Conservation (phyloP, 2,888 invertebrate genomes). For the Amphipoea lucens region DNA sequence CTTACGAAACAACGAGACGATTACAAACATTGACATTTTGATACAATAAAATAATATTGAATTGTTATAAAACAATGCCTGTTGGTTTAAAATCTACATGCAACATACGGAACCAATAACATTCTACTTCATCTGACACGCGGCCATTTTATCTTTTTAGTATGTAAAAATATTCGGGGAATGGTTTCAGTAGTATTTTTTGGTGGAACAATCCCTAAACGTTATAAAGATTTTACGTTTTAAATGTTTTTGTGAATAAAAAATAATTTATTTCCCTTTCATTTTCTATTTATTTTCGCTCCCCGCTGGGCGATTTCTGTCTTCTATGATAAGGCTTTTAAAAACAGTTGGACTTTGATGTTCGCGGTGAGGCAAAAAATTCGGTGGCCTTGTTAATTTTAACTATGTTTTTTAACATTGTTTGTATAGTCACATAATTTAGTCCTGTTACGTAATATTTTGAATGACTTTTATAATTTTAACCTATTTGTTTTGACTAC, state of each 20-base stretch:
- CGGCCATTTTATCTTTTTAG: constrained; percentile 46
- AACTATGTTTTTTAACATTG: not conserved
- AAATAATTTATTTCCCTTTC: constrained; percentile 47
- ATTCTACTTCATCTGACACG: constrained; percentile 2
- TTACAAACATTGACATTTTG: not conserved
- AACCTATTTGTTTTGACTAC: too few relatives aligned
- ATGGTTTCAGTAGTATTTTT: constrained; percentile 55
- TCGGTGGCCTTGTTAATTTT: not conserved
- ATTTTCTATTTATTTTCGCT: constrained; percentile 32
- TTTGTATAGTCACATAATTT: not conserved
- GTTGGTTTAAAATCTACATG: not conserved
- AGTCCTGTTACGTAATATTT: not conserved
- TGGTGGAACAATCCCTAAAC: constrained; percentile 47
- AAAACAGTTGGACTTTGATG: not conserved
- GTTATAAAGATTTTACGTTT: constrained; percentile 58
- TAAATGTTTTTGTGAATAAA: constrained; percentile 43
- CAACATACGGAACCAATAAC: constrained; percentile 30
- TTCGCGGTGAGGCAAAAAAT: not conserved
- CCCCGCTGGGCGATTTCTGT: constrained; percentile 45
- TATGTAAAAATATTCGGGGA: constrained; percentile 63
- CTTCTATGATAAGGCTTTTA: constrained; percentile 20
- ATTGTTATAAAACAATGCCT: not conserved
- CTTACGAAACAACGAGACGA: not conserved
- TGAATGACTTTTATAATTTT: too few relatives aligned
- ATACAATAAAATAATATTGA: not conserved